phyloP scores from a whole-genome alignment of 1,140 invertebrate genomes.

The Pemphigus obesinymphae region DNA sequence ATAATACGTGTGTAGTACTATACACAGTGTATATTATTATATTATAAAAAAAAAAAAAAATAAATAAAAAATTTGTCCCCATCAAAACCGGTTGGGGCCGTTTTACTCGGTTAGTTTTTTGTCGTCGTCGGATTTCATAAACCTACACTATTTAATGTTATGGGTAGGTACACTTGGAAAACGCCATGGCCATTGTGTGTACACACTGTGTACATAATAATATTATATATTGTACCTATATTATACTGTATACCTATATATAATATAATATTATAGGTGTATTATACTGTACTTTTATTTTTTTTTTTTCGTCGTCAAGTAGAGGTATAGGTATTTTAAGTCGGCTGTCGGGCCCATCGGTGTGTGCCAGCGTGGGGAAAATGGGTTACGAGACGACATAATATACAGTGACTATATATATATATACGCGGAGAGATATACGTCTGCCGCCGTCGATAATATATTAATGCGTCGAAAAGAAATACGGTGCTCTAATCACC shows the following conservation, averaged over 20 bases:
- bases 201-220: too few relatives aligned
- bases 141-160: too few relatives aligned
- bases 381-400: background rate
- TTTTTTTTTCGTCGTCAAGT: conserved; percentile 16
- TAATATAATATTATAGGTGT: background rate
- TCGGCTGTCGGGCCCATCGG: background rate
- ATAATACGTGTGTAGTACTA: too few relatives aligned
- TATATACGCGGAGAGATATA: background rate
- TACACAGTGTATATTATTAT: background rate
- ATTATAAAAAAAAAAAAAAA: background rate
- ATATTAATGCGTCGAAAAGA: conserved; percentile 1
- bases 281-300: too few relatives aligned
- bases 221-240: too few relatives aligned
- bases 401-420: background rate
- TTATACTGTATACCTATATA: too few relatives aligned
- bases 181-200: background rate
- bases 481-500: background rate
- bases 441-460: conserved; percentile 6
- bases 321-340: too few relatives aligned
- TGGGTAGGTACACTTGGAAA: too few relatives aligned
- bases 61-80: background rate
- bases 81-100: background rate
- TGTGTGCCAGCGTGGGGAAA: background rate
- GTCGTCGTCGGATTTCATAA: background rate
- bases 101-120: background rate